Percentiles rank a stretch among this genome's conserved stretches.
Conservation (phyloP, 2,797 vertebrate species). For the Lutjanus argentimaculatus region DNA sequence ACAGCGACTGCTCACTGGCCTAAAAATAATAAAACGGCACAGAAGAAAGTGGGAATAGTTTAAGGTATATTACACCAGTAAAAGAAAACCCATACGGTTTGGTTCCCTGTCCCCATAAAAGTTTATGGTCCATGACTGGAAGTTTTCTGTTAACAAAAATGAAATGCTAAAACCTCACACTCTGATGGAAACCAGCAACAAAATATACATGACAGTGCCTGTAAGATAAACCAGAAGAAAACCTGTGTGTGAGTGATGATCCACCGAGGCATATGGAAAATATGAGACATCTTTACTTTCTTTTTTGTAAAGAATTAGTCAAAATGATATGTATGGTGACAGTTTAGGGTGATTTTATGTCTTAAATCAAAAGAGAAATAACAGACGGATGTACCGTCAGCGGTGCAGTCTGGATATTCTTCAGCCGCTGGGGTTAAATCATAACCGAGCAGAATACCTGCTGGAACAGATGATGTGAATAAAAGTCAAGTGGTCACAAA, state of each 20-base stretch:
- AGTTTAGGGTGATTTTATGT: background rate
- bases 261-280: conserved; percentile 9
- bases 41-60: conserved; percentile 27
- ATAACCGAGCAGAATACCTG: conserved; percentile 30
- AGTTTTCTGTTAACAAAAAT: conserved; percentile 26
- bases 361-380: conserved; percentile 41
- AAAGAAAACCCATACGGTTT: conserved; percentile 7
- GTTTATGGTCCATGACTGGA: conserved; percentile 40
- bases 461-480: conserved; percentile 41
- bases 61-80: conserved; percentile 30
- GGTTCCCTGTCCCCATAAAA: conserved; percentile 17
- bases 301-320: conserved; percentile 30
- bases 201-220: conserved; percentile 9
- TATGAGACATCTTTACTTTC: conserved; percentile 15
- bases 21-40: conserved; percentile 29
- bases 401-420: conserved; percentile 3
- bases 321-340: conserved; percentile 8
- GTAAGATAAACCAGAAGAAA: conserved; percentile 15
- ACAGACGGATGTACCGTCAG: conserved; percentile 26
- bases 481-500: conserved; percentile 59
- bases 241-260: conserved; percentile 20
- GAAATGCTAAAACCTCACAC: conserved; percentile 28
- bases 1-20: conserved; percentile 18
- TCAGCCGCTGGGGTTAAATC: conserved; percentile 39
- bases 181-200: conserved; percentile 15